A percentile compares a stretch with the other conserved stretches of the same genome.
Conservation (phyloP, 2,888 invertebrate genomes). For the Hirtodrosophila alboralis region DNA sequence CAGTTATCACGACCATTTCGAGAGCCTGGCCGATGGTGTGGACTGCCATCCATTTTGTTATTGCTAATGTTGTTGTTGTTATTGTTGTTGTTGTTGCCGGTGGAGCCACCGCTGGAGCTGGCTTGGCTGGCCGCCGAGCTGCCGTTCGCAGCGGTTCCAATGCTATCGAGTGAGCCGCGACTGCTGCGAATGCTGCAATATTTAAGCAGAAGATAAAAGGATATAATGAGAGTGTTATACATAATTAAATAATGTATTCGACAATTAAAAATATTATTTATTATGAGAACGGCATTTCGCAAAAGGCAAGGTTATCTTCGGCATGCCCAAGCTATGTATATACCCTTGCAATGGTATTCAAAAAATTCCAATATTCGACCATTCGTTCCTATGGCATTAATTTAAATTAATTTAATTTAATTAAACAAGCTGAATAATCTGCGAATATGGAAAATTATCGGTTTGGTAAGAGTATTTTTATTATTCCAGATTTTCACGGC, state of each 20-base stretch:
- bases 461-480: too few relatives aligned
- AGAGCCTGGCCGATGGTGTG: slow-evolving; percentile 75
- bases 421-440: too few relatives aligned
- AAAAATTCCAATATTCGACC: too few relatives aligned
- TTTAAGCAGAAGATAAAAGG: not conserved
- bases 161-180: slow-evolving; percentile 84
- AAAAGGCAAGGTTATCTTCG: too few relatives aligned
- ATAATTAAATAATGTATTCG: not conserved
- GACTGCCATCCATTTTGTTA: slow-evolving; percentile 67
- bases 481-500: too few relatives aligned
- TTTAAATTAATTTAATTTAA: too few relatives aligned
- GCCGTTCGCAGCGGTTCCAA: slow-evolving; percentile 82
- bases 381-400: too few relatives aligned
- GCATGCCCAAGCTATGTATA: too few relatives aligned
- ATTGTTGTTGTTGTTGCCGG: slow-evolving; percentile 42
- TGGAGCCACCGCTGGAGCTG: slow-evolving; percentile 74
- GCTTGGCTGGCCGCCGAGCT: slow-evolving; percentile 82
- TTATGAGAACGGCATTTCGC: too few relatives aligned
- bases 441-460: too few relatives aligned
- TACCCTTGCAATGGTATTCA: too few relatives aligned
- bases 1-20: slow-evolving; percentile 83
- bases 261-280: too few relatives aligned
- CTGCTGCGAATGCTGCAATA: slow-evolving; percentile 83
- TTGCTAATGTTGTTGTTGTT: slow-evolving; percentile 41
- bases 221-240: not conserved